Evolutionary conservation across 2,888 invertebrate genomes (phyloP).

Genomic region (Biston betularia): DNA sequence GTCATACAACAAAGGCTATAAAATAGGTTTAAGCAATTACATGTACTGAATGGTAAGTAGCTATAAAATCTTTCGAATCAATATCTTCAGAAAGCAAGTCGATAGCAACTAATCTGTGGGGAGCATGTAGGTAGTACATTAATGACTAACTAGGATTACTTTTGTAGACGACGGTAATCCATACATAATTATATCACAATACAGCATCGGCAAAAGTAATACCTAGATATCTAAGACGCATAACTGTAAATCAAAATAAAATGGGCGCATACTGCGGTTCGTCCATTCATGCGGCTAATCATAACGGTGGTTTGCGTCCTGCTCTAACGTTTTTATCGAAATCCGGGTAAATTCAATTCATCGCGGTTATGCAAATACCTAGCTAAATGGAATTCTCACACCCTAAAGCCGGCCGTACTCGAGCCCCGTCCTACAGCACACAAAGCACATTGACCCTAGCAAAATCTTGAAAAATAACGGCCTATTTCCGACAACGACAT

Average conservation of each 20-base stretch:
- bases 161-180: conserved; percentile 16
- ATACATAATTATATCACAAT: conserved; percentile 37
- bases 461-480: conserved; percentile 84
- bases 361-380: conserved; percentile 56
- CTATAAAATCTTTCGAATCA: conserved; percentile 8
- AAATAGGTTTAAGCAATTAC: neutral
- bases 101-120: neutral
- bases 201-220: conserved; percentile 52
- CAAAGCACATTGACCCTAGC: conserved; percentile 77
- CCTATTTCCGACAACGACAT: conserved; percentile 52
- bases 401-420: conserved; percentile 56
- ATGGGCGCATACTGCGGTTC: conserved; percentile 53
- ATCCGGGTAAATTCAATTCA: conserved; percentile 53
- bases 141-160: neutral
- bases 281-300: conserved; percentile 66
- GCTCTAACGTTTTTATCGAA: conserved; percentile 16
- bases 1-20: conserved; percentile 14
- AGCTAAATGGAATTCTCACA: conserved; percentile 54
- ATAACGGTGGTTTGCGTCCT: conserved; percentile 54
- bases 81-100: neutral
- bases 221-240: conserved; percentile 52
- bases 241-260: conserved; percentile 62
- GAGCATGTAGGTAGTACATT: neutral
- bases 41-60: conserved; percentile 12
- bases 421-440: conserved; percentile 59